phyloP scores from a whole-genome alignment of 2,113 vertebrate genomes.

The Crotalus horridus region DNA sequence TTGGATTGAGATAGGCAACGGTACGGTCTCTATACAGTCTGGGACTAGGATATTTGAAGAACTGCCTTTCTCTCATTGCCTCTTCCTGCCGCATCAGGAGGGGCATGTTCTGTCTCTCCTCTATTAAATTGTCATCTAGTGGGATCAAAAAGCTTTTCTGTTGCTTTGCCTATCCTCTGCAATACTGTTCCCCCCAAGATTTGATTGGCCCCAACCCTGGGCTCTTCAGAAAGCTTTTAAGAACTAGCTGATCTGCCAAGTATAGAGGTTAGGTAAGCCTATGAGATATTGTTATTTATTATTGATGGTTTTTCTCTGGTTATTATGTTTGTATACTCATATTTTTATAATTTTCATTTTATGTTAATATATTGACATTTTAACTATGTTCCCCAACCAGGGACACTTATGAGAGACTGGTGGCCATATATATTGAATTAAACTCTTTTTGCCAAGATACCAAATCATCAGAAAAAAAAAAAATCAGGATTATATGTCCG shows the following conservation, averaged over 20 bases:
- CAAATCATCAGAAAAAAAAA: rapidly evolving
- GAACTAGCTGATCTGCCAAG: neutral
- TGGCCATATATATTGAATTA: neutral
- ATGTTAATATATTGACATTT: neutral
- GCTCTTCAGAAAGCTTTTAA: neutral
- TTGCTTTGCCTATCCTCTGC: neutral
- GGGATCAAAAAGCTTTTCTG: neutral
- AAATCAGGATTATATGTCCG: neutral
- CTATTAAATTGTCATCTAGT: neutral
- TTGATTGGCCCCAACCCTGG: neutral
- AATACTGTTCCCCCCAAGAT: neutral
- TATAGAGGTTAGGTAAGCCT: neutral
- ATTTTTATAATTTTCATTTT: neutral
- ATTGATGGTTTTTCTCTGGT: neutral
- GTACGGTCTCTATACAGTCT: neutral
- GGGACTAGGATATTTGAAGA: neutral
- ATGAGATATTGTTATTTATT: neutral
- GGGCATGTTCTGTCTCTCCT: neutral
- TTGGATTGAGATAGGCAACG: neutral
- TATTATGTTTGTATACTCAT: neutral
- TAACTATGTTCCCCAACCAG: neutral
- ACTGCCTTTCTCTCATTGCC: neutral
- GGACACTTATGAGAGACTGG: neutral
- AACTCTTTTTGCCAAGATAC: neutral
- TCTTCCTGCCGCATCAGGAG: neutral